Percentiles rank a stretch among this genome's conserved stretches.
phyloP scores from a whole-genome alignment of 2,113 vertebrate genomes.

The Corythornis vintsioides region DNA sequence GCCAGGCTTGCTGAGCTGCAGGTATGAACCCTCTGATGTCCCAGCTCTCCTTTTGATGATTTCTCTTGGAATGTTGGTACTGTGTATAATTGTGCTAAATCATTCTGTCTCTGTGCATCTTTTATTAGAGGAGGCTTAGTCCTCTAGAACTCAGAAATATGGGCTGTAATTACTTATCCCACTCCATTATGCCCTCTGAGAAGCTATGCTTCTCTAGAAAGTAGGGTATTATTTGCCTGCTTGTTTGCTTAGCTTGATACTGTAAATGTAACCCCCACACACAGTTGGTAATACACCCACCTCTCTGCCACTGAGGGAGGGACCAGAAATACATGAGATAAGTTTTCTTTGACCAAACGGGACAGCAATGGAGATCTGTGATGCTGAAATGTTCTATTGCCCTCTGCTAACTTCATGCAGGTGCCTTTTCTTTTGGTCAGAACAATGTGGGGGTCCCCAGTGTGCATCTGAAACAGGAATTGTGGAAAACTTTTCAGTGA shows the following conservation, averaged over 20 bases:
- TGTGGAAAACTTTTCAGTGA: not conserved
- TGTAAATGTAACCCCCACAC: not conserved
- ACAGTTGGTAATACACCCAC: not conserved
- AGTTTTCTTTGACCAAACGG: not conserved
- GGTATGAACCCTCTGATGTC: not conserved
- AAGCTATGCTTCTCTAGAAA: not conserved
- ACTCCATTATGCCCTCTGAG: not conserved
- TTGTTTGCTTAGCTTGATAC: not conserved
- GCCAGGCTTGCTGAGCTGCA: not conserved
- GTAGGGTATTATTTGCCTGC: not conserved
- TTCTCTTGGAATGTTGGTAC: not conserved
- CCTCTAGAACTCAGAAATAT: not conserved
- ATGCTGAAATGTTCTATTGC: not conserved
- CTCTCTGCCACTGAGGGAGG: not conserved
- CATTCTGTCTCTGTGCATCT: not conserved
- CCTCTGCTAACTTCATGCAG: not conserved
- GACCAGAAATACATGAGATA: not conserved
- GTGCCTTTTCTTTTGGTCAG: not conserved
- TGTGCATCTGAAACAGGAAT: not conserved
- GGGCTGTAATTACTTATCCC: not conserved
- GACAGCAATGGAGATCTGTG: not conserved
- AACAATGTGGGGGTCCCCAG: not conserved
- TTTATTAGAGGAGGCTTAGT: not conserved
- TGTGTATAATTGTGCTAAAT: slow-evolving; percentile 28
- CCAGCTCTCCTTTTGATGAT: slow-evolving; percentile 3